phyloP scores from a whole-genome alignment of 2,113 vertebrate species.

The Excalfactoria chinensis region DNA sequence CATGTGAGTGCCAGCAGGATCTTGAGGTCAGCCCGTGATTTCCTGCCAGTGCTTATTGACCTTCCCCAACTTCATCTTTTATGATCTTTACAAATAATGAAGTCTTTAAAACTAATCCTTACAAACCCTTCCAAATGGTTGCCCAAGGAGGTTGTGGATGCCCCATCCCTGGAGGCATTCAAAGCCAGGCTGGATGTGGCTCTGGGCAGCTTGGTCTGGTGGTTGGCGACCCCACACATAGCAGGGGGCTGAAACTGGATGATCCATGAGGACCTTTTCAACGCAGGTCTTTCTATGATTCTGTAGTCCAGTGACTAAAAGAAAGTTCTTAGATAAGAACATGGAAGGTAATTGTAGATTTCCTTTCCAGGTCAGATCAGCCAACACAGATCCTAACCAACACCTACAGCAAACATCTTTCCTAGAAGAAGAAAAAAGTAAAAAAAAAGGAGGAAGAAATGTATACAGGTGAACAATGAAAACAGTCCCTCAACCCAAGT shows the following conservation, averaged over 20 bases:
- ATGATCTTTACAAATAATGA: neutral
- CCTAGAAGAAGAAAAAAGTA: neutral
- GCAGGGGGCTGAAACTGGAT: no score
- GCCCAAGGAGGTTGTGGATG: no score
- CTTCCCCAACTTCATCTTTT: neutral
- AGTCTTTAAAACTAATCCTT: neutral
- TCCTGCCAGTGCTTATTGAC: neutral
- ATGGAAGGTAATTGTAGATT: neutral
- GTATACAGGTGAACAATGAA: neutral
- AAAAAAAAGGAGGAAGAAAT: neutral
- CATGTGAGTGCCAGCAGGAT: neutral
- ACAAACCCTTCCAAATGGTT: neutral
- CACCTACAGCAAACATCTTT: neutral
- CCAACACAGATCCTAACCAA: neutral
- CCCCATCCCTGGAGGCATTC: no score
- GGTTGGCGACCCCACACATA: no score
- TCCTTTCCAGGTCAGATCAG: neutral
- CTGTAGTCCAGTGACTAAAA: neutral
- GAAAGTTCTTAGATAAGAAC: accelerated
- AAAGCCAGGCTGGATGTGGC: no score
- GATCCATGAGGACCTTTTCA: no score
- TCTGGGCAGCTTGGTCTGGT: no score
- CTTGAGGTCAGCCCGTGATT: neutral
- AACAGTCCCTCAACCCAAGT: neutral
- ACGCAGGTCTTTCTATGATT: no score